These are phyloP conservation scores for Leucopsar rothschildi DNA, from an alignment of 2,113 vertebrate genomes.

Conservation along the genomic window DNA sequence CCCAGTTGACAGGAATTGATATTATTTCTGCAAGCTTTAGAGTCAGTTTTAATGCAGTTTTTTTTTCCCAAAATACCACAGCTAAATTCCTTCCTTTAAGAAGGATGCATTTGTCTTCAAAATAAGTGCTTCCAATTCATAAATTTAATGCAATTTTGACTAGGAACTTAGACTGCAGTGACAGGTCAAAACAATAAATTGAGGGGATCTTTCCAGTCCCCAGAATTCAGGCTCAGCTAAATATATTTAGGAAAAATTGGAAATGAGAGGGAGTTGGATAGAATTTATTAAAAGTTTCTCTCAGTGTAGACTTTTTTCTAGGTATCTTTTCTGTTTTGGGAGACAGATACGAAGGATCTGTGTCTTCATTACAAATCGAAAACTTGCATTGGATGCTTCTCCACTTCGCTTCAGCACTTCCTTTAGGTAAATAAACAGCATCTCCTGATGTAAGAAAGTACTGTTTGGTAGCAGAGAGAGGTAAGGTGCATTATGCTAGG, in stretches of 20 bases:
- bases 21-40: background rate
- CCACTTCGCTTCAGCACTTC: background rate
- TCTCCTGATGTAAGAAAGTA: background rate
- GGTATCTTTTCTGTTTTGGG: background rate
- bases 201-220: background rate
- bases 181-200: background rate
- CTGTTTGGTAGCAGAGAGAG: background rate
- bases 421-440: background rate
- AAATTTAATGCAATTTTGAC: background rate
- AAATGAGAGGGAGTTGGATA: background rate
- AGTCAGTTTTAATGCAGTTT: background rate
- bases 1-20: background rate
- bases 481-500: background rate
- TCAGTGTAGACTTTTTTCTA: background rate
- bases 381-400: background rate
- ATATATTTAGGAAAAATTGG: background rate
- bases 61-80: background rate
- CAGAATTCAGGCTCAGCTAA: background rate
- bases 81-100: background rate
- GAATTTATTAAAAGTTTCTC: background rate
- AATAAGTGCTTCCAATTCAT: background rate
- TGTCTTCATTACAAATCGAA: background rate
- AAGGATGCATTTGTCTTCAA: background rate
- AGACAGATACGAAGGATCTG: background rate
- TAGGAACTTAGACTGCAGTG: background rate